Evolutionary conservation across 2,888 invertebrate genomes (phyloP).

Genomic region (Philaethria dido): DNA sequence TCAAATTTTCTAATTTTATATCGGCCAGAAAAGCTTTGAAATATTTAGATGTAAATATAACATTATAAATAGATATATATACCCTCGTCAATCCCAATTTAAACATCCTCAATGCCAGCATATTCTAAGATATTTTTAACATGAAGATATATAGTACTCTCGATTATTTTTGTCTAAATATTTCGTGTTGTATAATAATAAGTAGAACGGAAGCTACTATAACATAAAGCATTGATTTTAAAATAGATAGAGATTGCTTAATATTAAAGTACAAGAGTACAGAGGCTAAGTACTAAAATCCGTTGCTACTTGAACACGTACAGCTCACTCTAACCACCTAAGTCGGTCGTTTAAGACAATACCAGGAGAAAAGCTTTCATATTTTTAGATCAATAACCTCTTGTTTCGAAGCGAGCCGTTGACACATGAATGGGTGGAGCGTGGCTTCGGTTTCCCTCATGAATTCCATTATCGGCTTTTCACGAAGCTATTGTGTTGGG

Average conservation of each 20-base stretch:
- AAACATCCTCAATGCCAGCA: constrained; percentile 72
- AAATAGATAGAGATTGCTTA: constrained; percentile 12
- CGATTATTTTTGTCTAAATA: background rate
- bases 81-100: constrained; percentile 64
- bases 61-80: constrained; percentile 73
- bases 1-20: constrained; percentile 20
- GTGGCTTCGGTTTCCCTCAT: constrained; percentile 62
- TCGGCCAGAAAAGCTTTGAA: constrained; percentile 34
- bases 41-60: constrained; percentile 58
- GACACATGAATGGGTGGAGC: constrained; percentile 65
- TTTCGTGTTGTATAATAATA: background rate
- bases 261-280: constrained; percentile 31
- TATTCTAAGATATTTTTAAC: constrained; percentile 60
- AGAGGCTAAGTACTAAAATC: constrained; percentile 42
- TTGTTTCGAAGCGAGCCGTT: constrained; percentile 65
- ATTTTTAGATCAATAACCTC: constrained; percentile 54
- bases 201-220: background rate
- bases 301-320: constrained; percentile 72
- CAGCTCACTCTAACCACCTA: constrained; percentile 50
- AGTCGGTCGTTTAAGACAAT: constrained; percentile 69
- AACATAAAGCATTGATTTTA: constrained; percentile 2
- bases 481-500: constrained; percentile 44
- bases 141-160: background rate
- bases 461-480: constrained; percentile 58
- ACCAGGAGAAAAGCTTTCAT: constrained; percentile 68